phyloP scores from a whole-genome alignment of 2,113 vertebrate species.

The Ictalurus furcatus region DNA sequence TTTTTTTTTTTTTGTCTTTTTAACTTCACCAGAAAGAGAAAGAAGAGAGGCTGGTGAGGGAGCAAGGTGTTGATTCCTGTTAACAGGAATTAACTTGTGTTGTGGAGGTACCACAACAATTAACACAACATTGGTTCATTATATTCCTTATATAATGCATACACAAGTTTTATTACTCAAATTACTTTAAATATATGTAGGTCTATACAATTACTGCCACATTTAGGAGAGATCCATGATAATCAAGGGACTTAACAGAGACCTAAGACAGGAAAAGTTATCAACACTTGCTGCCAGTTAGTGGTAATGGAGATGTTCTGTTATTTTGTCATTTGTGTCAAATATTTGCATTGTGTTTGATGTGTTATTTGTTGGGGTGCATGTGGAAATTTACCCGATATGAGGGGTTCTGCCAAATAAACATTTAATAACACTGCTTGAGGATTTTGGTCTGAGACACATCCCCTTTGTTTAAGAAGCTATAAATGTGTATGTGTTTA shows the following conservation, averaged over 20 bases:
- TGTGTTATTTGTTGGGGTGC: not conserved
- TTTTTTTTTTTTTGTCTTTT: not conserved
- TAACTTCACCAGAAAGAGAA: not conserved
- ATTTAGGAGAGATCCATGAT: not conserved
- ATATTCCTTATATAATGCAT: not conserved
- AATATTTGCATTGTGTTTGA: not conserved
- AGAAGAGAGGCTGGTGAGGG: not conserved
- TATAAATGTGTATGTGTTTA: not conserved
- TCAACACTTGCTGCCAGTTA: not conserved
- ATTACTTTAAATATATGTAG: not conserved
- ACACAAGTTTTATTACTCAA: not conserved
- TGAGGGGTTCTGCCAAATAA: not conserved
- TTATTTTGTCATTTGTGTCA: not conserved
- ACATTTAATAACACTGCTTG: not conserved
- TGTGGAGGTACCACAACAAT: not conserved
- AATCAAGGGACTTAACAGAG: not conserved
- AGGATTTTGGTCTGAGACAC: not conserved
- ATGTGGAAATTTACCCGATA: not conserved
- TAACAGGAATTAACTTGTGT: not conserved
- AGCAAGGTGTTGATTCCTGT: not conserved
- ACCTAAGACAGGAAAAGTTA: not conserved
- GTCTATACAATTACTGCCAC: not conserved
- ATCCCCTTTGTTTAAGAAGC: not conserved
- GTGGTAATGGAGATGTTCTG: not conserved
- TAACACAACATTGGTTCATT: not conserved